Evolutionary conservation across 2,888 invertebrate species (phyloP), one percentile per base, ranked within the genome.

Genomic region (Nephrotoma flavescens): DNA sequence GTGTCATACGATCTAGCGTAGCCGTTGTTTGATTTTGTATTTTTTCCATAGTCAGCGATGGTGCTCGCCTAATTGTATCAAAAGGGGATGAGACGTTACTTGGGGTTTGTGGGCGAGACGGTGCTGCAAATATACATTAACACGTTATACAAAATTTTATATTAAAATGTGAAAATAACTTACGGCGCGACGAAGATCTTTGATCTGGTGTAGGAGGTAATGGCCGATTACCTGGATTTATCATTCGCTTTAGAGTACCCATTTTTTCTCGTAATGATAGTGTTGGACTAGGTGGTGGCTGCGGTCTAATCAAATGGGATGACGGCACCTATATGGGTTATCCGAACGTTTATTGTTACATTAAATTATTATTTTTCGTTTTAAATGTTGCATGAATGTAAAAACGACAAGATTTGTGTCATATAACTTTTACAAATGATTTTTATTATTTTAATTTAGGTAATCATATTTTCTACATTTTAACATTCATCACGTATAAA

Each of bases 181-280:
- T 71, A 71, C 71, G 71, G 6, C 71, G 71, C 11, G 71, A 71
- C 71, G 11, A 31, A 31, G 7, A 31, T 71, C 3, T 71, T 86
- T 52, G 86, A 31, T 86, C 41, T 15, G 94, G 94, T 47, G 93
- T 92, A 11, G 94, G 93, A 15, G 94, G 94, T 87, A 94, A 89
- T 6, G 94, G 94, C 85, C 94, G 91, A 88, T 91, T 92, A 83
- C 89, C 88, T 41, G 89, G 88, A 88, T 89, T 89, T 6, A 89
- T 89, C 44, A 87, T 87, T 47, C 89, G 88, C 85, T 89, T 89
- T 71, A 90, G 57, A 9, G 89, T 89, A 57, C 89, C 89, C 84
- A 89, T 88, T 41, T 89, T 89, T 86, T 90, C 90, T 31, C 89
- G 89, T 88, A 89, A 89, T 12, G 89, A 88, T 85, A 89, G 88